Percentiles rank a stretch among this genome's conserved stretches.
Conservation (phyloP, 2,797 vertebrate genomes). For the Cryptoprocta ferox region DNA sequence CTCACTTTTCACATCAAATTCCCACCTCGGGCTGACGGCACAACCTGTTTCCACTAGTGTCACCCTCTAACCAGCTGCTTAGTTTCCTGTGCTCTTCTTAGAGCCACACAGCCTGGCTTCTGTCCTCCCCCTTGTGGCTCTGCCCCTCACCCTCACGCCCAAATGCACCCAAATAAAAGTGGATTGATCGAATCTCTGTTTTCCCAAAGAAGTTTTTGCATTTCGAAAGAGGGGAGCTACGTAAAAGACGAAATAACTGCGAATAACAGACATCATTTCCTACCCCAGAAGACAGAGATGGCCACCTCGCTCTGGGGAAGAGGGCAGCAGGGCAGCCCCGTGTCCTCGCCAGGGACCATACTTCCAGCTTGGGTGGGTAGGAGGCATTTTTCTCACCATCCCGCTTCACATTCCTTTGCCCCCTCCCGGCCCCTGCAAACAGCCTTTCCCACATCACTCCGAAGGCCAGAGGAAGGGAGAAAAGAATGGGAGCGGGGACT, state of each 20-base stretch:
- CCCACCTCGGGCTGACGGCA: constrained; percentile 29
- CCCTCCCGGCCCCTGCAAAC: neutral
- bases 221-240: constrained; percentile 41
- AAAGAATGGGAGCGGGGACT: neutral
- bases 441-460: constrained; percentile 33
- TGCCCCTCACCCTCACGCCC: neutral
- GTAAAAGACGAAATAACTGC: constrained; percentile 49
- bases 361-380: constrained; percentile 11
- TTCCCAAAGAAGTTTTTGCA: constrained; percentile 62
- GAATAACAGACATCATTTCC: constrained; percentile 19
- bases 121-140: neutral
- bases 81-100: constrained; percentile 12
- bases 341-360: neutral
- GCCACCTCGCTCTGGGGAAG: neutral
- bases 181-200: neutral
- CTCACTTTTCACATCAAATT: constrained; percentile 67
- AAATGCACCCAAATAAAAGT: constrained; percentile 49
- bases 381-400: constrained; percentile 23
- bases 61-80: neutral
- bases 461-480: neutral
- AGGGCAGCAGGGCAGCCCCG: constrained; percentile 3
- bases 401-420: neutral
- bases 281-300: constrained; percentile 45
- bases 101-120: neutral
- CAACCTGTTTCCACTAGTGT: constrained; percentile 42